A percentile compares a stretch with the other conserved stretches of the same genome.
Evolutionary conservation across 2,888 invertebrate species (phyloP).

Genomic region (Cancer borealis): DNA sequence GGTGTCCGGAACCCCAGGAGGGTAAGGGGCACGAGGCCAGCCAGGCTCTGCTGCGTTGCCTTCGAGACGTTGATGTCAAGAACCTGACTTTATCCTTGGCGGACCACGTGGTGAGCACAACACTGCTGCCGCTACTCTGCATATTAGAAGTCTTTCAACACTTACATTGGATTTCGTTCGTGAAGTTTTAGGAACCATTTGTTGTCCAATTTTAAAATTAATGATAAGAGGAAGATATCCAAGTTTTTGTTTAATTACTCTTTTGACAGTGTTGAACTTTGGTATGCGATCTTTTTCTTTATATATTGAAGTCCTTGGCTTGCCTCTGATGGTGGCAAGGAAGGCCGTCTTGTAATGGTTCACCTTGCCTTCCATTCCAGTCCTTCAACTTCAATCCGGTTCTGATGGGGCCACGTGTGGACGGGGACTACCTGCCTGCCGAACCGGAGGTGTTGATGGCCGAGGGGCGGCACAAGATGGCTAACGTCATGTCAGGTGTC

Average conservation of each 20-base stretch:
- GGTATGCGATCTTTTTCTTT: too few relatives aligned
- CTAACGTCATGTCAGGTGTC: constrained; percentile 37
- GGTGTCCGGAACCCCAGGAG: neutral
- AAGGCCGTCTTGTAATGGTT: neutral
- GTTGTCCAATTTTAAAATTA: too few relatives aligned
- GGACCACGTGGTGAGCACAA: neutral
- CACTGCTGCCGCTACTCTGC: neutral
- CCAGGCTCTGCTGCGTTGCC: neutral
- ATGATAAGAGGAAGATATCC: too few relatives aligned
- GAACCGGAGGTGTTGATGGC: constrained; percentile 45
- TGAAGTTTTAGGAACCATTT: too few relatives aligned
- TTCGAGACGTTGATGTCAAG: neutral
- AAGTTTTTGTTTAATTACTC: too few relatives aligned
- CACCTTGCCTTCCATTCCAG: neutral
- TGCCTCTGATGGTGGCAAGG: too few relatives aligned
- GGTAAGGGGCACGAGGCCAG: neutral
- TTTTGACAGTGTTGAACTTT: too few relatives aligned
- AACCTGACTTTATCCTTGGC: constrained; percentile 3
- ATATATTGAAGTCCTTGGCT: too few relatives aligned
- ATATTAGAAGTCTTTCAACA: too few relatives aligned
- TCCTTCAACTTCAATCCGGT: constrained; percentile 48
- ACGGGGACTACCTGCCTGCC: constrained; percentile 43
- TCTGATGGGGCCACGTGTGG: constrained; percentile 42
- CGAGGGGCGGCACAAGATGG: constrained; percentile 14
- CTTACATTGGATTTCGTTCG: too few relatives aligned